phyloP scores from a whole-genome alignment of 2,113 vertebrate genomes.

The Zapus hudsonius region DNA sequence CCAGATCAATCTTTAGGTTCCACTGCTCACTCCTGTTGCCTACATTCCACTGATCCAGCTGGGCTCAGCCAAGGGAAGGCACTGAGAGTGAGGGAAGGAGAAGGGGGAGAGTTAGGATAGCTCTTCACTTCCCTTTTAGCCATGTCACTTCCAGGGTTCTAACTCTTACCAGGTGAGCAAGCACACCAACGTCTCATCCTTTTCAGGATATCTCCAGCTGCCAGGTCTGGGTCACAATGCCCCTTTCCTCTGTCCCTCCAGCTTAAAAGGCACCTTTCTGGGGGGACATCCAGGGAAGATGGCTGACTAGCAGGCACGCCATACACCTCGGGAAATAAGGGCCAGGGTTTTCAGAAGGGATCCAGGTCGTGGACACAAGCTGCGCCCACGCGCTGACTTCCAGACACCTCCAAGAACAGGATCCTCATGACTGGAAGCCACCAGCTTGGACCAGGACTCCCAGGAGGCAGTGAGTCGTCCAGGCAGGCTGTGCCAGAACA shows the following conservation, averaged over 20 bases:
- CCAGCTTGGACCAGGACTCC: too few species aligned
- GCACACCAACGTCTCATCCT: not conserved
- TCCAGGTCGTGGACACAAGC: too few species aligned
- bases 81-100: not conserved
- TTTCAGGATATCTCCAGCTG: not conserved
- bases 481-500: too few species aligned
- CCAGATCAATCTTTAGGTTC: not conserved
- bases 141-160: not conserved
- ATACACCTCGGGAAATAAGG: too few species aligned
- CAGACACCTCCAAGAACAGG: too few species aligned
- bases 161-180: not conserved
- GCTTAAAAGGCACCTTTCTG: not conserved
- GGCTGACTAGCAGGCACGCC: too few species aligned
- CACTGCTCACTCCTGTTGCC: not conserved
- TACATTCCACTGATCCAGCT: not conserved
- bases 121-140: not conserved
- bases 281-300: too few species aligned
- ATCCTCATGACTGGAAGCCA: too few species aligned
- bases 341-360: too few species aligned
- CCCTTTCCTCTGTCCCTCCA: not conserved
- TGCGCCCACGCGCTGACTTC: too few species aligned
- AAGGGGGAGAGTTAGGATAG: not conserved
- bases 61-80: not conserved
- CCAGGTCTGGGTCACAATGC: not conserved
- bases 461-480: too few species aligned